A percentile compares a stretch with the other conserved stretches of the same genome.
Conservation (phyloP, 2,113 vertebrate genomes). For the Manacus vitellinus region DNA sequence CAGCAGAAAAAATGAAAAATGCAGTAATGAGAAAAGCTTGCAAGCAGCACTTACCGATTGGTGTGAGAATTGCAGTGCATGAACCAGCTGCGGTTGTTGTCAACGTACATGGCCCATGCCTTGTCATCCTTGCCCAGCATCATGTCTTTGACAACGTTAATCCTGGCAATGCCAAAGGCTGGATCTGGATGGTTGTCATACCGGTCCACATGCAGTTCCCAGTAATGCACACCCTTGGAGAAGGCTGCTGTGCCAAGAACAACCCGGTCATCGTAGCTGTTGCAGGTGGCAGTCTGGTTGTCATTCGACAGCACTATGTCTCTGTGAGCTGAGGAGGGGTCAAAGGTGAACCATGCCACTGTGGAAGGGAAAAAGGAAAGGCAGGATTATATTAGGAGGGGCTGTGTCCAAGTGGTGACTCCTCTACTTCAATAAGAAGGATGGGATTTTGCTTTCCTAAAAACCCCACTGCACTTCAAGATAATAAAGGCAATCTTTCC, state of each 20-base stretch:
- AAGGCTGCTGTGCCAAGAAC: conserved; percentile 94
- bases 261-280: conserved; percentile 95
- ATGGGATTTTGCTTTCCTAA: not conserved
- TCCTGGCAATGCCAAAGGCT: conserved; percentile 93
- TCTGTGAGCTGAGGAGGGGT: conserved; percentile 90
- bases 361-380: conserved; percentile 22
- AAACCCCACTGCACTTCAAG: not conserved
- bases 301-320: conserved; percentile 95
- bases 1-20: not conserved
- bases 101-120: conserved; percentile 99
- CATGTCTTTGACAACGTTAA: conserved; percentile 92
- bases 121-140: conserved; percentile 98
- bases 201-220: conserved; percentile 92
- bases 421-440: not conserved
- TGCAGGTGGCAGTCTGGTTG: conserved; percentile 93
- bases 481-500: not conserved
- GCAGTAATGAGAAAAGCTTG: not conserved
- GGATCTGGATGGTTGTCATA: conserved; percentile 98
- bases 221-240: conserved; percentile 95
- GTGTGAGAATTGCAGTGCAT: conserved; percentile 99
- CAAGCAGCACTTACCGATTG: conserved; percentile 80
- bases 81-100: conserved; percentile 99
- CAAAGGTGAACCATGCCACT: conserved; percentile 99
- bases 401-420: not conserved
- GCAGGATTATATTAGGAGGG: not conserved